phyloP scores from a whole-genome alignment of 2,113 vertebrate genomes.

The Oreochromis tanganicae region DNA sequence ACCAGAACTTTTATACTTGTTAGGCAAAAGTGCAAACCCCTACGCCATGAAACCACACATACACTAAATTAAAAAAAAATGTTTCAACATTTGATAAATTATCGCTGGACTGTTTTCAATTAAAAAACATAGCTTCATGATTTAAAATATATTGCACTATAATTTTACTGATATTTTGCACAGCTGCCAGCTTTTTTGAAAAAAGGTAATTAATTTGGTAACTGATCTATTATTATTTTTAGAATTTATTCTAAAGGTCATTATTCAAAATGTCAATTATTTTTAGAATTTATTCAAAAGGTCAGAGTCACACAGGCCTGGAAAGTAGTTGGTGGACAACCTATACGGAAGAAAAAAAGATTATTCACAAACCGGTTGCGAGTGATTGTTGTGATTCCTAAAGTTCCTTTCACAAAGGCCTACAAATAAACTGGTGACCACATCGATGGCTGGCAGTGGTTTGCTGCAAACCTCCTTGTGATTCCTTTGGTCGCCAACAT shows the following conservation, averaged over 20 bases:
- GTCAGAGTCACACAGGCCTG: neutral
- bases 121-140: neutral
- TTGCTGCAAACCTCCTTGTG: neutral
- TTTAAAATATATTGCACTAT: neutral
- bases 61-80: accelerated
- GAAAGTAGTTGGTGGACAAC: neutral
- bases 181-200: neutral
- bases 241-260: neutral
- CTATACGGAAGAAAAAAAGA: accelerated
- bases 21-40: neutral
- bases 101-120: accelerated
- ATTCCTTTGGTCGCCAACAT: accelerated
- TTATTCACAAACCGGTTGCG: neutral
- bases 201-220: accelerated
- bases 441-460: neutral
- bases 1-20: neutral
- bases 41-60: neutral
- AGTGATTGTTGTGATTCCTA: neutral
- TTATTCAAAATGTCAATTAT: neutral
- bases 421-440: neutral
- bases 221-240: neutral
- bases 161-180: neutral
- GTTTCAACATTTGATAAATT: neutral
- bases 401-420: neutral
- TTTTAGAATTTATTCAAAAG: neutral